A percentile compares a stretch with the other conserved stretches of the same genome.
Conservation (phyloP, 2,888 invertebrate species). For the Amphipoea oculea region DNA sequence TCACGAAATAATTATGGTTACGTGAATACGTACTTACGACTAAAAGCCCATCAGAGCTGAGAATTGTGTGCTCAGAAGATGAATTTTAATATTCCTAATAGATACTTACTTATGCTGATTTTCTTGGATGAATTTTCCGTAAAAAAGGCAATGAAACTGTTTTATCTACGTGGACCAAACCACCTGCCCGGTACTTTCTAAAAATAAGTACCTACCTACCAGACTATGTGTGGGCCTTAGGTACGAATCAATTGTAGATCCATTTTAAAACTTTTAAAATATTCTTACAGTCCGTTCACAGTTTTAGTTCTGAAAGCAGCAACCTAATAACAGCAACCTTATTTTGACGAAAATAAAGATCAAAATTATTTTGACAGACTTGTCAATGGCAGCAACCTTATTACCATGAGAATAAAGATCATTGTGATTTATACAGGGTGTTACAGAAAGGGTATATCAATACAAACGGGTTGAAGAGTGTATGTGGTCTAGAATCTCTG, state of each 20-base stretch:
- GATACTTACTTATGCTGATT: neutral
- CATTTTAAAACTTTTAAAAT: neutral
- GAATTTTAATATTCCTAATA: neutral
- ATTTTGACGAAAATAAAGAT: no score
- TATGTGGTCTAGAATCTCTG: no score
- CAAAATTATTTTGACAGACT: no score
- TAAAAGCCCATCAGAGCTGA: neutral
- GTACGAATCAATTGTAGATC: no score
- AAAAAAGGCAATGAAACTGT: neutral
- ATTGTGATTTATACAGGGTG: no score
- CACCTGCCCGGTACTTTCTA: neutral
- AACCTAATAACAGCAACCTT: no score
- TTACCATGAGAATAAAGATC: no score
- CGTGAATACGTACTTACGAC: neutral
- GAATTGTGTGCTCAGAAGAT: neutral
- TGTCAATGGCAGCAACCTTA: no score
- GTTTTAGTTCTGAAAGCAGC: no score
- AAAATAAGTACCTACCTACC: neutral
- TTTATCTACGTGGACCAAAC: neutral
- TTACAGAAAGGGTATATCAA: no score
- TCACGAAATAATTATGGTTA: conserved; percentile 8
- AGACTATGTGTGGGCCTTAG: neutral
- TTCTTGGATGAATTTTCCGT: neutral
- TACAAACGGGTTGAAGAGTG: no score
- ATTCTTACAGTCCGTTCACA: no score